Evolutionary conservation across 2,797 vertebrate genomes (phyloP), one percentile per base, ranked within the genome.

Genomic region (Morus bassanus): DNA sequence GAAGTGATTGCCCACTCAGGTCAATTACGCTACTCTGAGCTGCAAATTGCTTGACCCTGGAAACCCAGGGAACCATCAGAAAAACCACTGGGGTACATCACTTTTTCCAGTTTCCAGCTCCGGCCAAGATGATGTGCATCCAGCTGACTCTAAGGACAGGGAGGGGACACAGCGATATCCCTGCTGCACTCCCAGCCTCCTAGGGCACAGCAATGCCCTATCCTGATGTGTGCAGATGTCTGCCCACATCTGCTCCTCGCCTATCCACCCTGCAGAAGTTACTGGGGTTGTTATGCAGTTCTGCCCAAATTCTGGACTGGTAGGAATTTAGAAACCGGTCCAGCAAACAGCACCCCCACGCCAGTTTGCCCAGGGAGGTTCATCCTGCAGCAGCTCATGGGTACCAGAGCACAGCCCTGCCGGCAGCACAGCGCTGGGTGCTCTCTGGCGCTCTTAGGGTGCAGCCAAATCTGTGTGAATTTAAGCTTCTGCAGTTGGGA

Each of bases 381-480:
- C 35, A 60, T 39, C 48, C 89, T 3, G 9, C 70, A 43, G 86
- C 63, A 64, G 59, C 65, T 87, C 51, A 8, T 0, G 3, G 45
- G 67, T 50, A 56, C 65, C 65, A 24, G n/a, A 61, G 53, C 77
- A 17, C 0, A 0, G 63, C n/a, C 41, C n/a, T 27, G 28, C 59
- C 6, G 3, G 35, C 51, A 84, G 43, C 53, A 31, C 50, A 6
- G 57, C 0, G 0, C 51, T 4, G 41, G 2, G 3, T 9, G 59
- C 50, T 65, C 70, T 25, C 0, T 1, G 24, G 51, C 25, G 56
- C 45, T 67, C 70, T 30, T 1, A 1, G 19, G 46, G 28, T 16
- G 7, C 85, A 63, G 72, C 48, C 63, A 51, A 18, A 53, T 0
- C 56, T 8, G 18, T 28, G 18, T 3, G 16, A n/a, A 43, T 79